A percentile compares a stretch with the other conserved stretches of the same genome.
Conservation (phyloP, 2,113 vertebrate species). For the Cathartes aura region DNA sequence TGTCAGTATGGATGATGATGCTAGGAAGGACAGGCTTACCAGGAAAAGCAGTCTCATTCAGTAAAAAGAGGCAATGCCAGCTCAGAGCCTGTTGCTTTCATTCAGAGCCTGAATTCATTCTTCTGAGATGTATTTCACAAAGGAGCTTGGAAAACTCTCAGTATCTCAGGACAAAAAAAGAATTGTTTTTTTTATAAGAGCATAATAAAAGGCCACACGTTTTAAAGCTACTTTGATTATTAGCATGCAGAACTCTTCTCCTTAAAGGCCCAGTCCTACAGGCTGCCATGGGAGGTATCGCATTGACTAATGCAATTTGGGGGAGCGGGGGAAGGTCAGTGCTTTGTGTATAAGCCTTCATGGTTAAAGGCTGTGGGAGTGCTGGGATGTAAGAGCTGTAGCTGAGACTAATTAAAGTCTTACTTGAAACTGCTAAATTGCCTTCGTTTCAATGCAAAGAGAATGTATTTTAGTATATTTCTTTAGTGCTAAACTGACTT, state of each 20-base stretch:
- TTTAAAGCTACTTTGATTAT: background rate
- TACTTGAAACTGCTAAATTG: background rate
- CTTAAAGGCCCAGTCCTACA: background rate
- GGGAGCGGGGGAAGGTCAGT: background rate
- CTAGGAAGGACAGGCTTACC: background rate
- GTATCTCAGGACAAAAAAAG: background rate
- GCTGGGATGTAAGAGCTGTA: background rate
- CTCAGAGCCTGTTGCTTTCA: constrained; percentile 56
- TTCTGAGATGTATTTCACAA: background rate
- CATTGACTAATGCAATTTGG: background rate
- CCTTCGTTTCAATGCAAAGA: background rate
- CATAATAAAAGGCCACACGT: background rate
- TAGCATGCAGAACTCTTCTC: background rate
- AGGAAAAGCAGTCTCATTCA: constrained; percentile 40
- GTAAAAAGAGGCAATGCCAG: constrained; percentile 19
- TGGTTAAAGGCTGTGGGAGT: background rate
- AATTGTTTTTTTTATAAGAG: background rate
- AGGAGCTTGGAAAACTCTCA: background rate
- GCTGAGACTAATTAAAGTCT: background rate
- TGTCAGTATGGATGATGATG: background rate
- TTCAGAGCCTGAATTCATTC: constrained; percentile 27
- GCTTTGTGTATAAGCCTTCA: background rate
- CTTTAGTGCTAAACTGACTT: background rate
- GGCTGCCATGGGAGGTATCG: background rate
- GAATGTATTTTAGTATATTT: background rate